phyloP scores from a whole-genome alignment of 2,797 vertebrate genomes.

The Diglossa cyanea region DNA sequence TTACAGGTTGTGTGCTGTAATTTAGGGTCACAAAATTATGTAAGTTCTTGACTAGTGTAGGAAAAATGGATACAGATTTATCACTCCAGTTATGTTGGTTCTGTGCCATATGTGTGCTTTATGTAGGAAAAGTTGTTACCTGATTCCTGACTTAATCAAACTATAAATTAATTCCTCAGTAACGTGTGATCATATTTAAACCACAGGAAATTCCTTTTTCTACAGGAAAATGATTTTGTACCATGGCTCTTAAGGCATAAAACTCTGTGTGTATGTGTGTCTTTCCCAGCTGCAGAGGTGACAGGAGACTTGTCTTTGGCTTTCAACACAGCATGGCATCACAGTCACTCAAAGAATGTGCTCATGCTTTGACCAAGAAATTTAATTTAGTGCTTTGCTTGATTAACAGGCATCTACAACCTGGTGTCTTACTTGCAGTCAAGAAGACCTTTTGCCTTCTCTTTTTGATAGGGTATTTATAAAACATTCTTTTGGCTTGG shows the following conservation, averaged over 20 bases:
- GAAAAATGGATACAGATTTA: background rate
- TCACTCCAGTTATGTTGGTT: background rate
- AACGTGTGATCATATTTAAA: background rate
- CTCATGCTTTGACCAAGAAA: background rate
- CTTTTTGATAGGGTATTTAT: background rate
- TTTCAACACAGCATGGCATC: background rate
- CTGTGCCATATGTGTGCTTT: background rate
- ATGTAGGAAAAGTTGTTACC: background rate
- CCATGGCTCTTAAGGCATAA: background rate
- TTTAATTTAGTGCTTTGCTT: background rate
- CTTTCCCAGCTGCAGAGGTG: background rate
- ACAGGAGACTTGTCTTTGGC: background rate
- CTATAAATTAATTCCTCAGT: background rate
- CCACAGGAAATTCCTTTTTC: background rate
- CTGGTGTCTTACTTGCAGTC: background rate
- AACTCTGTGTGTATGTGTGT: background rate
- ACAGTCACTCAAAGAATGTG: background rate
- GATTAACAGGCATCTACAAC: background rate
- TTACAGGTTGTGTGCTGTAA: background rate
- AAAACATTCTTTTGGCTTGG: background rate
- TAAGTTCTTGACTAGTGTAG: background rate
- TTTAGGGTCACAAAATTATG: background rate
- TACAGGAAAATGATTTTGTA: background rate
- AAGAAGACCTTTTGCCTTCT: background rate
- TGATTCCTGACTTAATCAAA: background rate